Evolutionary conservation across 2,797 vertebrate genomes (phyloP).

Genomic region (Pipistrellus kuhlii): DNA sequence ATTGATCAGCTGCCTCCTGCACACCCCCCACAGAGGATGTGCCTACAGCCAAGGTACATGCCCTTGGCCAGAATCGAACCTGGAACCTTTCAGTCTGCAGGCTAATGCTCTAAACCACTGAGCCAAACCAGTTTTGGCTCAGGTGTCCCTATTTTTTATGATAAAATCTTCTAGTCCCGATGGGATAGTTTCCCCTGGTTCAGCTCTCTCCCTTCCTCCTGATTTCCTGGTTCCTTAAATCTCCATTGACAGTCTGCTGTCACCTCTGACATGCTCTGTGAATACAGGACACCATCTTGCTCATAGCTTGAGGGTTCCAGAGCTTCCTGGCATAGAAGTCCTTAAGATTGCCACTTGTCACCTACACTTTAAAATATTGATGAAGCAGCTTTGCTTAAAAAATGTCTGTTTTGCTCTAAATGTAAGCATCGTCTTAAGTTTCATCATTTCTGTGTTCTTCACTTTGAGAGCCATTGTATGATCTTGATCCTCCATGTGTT

Average conservation of each 20-base stretch:
- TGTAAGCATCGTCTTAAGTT: neutral
- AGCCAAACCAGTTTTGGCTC: too few relatives aligned
- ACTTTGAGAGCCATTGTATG: neutral
- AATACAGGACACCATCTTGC: neutral
- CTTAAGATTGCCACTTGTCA: neutral
- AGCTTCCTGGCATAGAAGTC: neutral
- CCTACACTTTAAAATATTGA: neutral
- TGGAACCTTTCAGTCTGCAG: too few relatives aligned
- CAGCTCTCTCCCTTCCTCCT: neutral
- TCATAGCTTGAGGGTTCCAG: neutral
- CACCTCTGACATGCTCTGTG: neutral
- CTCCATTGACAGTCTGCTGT: neutral
- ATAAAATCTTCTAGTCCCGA: neutral
- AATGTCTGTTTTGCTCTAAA: neutral
- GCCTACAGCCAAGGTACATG: too few relatives aligned
- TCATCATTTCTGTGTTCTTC: neutral
- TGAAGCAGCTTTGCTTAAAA: neutral
- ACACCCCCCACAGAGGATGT: too few relatives aligned
- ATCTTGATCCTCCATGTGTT: neutral
- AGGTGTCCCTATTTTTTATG: neutral
- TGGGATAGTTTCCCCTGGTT: neutral
- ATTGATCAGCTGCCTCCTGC: too few relatives aligned
- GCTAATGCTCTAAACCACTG: too few relatives aligned
- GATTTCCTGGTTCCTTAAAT: neutral
- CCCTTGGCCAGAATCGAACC: too few relatives aligned